Conservation (phyloP, 2,888 invertebrate genomes). For the Incurvaria masculella region DNA sequence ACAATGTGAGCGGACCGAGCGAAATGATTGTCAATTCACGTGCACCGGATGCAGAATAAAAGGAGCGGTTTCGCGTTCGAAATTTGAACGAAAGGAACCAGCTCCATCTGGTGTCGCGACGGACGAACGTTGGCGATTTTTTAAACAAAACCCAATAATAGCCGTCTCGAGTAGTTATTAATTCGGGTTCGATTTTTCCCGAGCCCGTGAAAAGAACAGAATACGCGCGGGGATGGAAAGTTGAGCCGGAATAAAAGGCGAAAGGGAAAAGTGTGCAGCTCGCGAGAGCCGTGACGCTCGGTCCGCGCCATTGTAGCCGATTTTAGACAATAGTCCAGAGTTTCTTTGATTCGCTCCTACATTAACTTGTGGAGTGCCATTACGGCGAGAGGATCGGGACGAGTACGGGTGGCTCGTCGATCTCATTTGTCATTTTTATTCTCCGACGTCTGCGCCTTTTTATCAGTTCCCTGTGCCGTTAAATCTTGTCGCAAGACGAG, state of each 20-base stretch:
- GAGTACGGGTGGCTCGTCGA: neutral
- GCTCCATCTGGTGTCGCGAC: too few relatives aligned
- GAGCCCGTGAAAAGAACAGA: neutral
- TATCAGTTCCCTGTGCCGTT: neutral
- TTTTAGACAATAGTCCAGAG: neutral
- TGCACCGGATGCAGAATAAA: constrained; percentile 46
- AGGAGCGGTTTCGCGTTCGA: constrained; percentile 27
- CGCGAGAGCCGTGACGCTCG: neutral
- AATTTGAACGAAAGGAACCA: neutral
- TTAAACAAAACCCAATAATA: too few relatives aligned
- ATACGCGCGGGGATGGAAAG: neutral
- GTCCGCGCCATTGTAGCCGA: neutral
- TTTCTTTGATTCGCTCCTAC: neutral
- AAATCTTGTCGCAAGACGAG: too few relatives aligned
- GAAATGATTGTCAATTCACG: constrained; percentile 34
- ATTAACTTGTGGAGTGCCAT: neutral
- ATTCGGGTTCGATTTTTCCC: neutral
- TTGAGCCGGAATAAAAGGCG: neutral
- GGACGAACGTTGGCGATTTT: too few relatives aligned
- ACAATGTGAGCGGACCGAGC: constrained; percentile 1
- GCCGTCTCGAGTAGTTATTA: neutral
- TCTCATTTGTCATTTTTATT: neutral
- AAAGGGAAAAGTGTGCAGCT: neutral
- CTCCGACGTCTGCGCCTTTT: neutral
- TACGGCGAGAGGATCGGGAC: too few relatives aligned